Base-by-base conservation (phyloP, 2,113 vertebrate species). In the Calidris pugnax region DNA sequence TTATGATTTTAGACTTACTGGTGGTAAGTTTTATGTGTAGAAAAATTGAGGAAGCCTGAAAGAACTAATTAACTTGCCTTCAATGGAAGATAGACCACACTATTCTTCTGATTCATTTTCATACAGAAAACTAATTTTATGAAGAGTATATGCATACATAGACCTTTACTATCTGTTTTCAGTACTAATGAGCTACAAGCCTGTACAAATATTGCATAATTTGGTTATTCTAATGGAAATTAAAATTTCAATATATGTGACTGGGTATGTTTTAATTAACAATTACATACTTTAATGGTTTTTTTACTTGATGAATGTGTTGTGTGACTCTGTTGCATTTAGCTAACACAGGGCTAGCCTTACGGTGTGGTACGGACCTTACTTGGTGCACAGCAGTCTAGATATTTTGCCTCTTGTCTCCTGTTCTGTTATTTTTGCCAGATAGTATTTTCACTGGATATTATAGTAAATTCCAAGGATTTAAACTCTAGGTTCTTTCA, bases 211-310 rank as follows among this genome's bases (percentile, higher is more conserved):
- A 23, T 9, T 55, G 5, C 26, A 16, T 47, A 53, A 14, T 66
- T 62, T 24, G 8, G 3, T 66, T 81, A 77, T 87, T 87, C 7
- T 56, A 53, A 14, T 35, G 8, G 18, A 74, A 93, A 81, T 37
- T 28, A 86, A 28, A 7, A 35, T 73, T 72, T 75, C 3, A 57
- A 7, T 56, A 28, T 33, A 14, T 51, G n/a, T 47, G 17, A 26
- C 10, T 37, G 4, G 14, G 5, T 53, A 41, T 68, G 11, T 30
- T 89, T 84, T 64, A 10, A 39, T 55, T 63, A 69, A 47, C 2
- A 0, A 48, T 63, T n/a, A 24, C 0, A 0, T 69, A n/a, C 5
- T 39, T 69, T 4, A 51, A 16, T 26, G 50, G 33, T 0, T 0
- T 48, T 26, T 37, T 55, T 23, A 32, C 62, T 63, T 81, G 2